These are phyloP conservation scores for Pipistrellus kuhlii DNA, from an alignment of 2,797 vertebrate species.

Conservation along the genomic window DNA sequence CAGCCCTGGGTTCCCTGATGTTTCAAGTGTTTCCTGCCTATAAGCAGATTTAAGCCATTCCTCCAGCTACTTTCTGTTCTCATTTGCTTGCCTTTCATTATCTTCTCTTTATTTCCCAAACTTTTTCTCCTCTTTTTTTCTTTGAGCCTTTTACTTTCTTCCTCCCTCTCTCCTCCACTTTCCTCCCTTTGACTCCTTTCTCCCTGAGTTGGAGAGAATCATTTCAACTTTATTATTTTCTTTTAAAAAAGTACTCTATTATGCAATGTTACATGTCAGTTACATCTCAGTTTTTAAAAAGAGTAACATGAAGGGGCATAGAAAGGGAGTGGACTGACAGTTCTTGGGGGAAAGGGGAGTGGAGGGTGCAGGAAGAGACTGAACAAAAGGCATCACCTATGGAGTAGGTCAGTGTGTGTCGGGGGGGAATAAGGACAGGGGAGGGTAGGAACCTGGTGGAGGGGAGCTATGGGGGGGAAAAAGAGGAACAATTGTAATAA, in stretches of 20 bases:
- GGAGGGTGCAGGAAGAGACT: no score
- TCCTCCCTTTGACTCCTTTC: neutral
- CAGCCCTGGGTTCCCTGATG: neutral
- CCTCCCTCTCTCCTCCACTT: no score
- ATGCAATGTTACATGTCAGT: neutral
- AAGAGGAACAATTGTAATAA: no score
- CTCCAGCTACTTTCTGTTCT: neutral
- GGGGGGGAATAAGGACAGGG: no score
- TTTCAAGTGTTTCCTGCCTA: neutral
- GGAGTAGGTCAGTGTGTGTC: no score
- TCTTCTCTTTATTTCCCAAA: neutral
- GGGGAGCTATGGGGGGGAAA: no score
- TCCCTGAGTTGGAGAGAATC: constrained; percentile 27
- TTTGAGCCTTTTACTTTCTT: neutral
- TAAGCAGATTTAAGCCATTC: neutral
- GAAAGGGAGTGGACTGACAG: no score
- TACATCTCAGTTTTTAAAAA: neutral
- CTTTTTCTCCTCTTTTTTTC: neutral
- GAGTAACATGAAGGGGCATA: neutral
- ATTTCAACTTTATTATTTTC: neutral
- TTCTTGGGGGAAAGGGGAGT: no score
- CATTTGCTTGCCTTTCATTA: neutral
- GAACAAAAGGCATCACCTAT: no score
- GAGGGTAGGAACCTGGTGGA: no score
- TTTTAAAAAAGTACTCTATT: neutral